phyloP scores from a whole-genome alignment of 2,113 vertebrate genomes.

The Caracal caracal region DNA sequence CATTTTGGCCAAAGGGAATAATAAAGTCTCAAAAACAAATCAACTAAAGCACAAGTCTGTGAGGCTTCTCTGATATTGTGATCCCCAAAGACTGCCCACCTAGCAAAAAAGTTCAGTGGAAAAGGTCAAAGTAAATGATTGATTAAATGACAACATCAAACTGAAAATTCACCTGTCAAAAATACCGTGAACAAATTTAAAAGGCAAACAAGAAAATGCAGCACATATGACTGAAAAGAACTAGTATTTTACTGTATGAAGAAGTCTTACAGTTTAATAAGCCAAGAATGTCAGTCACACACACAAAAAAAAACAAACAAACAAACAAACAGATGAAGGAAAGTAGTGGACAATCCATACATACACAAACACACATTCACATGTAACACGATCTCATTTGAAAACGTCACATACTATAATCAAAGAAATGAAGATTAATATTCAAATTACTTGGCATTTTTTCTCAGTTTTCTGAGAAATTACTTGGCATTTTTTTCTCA shows the following conservation, averaged over 20 bases:
- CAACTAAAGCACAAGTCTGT: background rate
- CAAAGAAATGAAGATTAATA: slow-evolving; percentile 24
- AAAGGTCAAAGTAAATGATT: slow-evolving; percentile 45
- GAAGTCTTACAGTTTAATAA: background rate
- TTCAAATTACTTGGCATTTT: background rate
- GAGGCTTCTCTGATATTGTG: background rate
- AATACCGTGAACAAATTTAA: background rate
- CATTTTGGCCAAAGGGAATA: background rate
- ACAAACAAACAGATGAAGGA: background rate
- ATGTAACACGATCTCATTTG: background rate
- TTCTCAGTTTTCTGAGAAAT: background rate
- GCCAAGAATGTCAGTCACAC: background rate
- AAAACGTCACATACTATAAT: background rate
- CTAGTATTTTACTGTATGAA: background rate
- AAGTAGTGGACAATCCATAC: background rate
- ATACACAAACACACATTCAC: background rate
- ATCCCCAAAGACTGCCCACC: background rate
- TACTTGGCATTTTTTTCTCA: background rate
- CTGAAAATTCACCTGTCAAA: background rate
- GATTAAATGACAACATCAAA: slow-evolving; percentile 21
- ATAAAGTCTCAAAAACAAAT: slow-evolving; percentile 20
- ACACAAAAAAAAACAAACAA: background rate
- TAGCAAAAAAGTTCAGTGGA: background rate
- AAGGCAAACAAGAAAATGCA: background rate
- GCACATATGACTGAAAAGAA: background rate